Evolutionary conservation across 2,888 invertebrate species (phyloP).

Genomic region (Meandrusa payeni): DNA sequence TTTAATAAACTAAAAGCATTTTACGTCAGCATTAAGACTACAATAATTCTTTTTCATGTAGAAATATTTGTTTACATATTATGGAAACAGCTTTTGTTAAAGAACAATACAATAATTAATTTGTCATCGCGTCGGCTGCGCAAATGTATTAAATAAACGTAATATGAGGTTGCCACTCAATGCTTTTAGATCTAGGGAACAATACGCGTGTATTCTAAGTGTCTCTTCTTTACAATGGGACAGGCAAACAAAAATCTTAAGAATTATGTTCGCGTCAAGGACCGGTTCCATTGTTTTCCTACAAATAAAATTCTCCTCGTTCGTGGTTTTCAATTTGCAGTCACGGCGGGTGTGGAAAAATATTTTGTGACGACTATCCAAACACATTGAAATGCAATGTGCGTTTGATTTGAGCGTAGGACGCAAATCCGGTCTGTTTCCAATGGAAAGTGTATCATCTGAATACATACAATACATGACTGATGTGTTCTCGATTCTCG

Average conservation of each 20-base stretch:
- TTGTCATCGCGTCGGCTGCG: conserved; percentile 43
- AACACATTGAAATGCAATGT: conserved; percentile 19
- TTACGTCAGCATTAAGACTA: conserved; percentile 6
- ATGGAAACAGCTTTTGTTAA: conserved; percentile 37
- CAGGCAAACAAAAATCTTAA: conserved; percentile 33
- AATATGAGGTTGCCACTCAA: conserved; percentile 50
- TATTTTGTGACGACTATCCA: conserved; percentile 9
- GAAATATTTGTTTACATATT: conserved; percentile 20
- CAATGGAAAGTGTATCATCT: conserved; percentile 22
- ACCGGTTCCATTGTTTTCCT: conserved; percentile 30
- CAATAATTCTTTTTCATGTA: conserved; percentile 15
- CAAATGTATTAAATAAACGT: conserved; percentile 47
- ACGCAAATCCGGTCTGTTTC: conserved; percentile 19
- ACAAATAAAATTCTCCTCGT: conserved; percentile 24
- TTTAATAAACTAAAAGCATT: conserved; percentile 22
- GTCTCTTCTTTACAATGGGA: conserved; percentile 36
- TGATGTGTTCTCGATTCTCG: neutral
- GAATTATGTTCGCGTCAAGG: conserved; percentile 30
- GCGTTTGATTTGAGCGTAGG: conserved; percentile 17
- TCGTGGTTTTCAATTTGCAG: conserved; percentile 18
- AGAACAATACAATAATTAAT: conserved; percentile 56
- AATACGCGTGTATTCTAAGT: conserved; percentile 36
- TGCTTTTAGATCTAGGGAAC: conserved; percentile 36
- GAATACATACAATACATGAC: conserved; percentile 7
- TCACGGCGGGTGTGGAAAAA: conserved; percentile 11